A percentile compares a stretch with the other conserved stretches of the same genome.
Evolutionary conservation across 2,113 vertebrate genomes (phyloP).

Genomic region (Noctilio leporinus): DNA sequence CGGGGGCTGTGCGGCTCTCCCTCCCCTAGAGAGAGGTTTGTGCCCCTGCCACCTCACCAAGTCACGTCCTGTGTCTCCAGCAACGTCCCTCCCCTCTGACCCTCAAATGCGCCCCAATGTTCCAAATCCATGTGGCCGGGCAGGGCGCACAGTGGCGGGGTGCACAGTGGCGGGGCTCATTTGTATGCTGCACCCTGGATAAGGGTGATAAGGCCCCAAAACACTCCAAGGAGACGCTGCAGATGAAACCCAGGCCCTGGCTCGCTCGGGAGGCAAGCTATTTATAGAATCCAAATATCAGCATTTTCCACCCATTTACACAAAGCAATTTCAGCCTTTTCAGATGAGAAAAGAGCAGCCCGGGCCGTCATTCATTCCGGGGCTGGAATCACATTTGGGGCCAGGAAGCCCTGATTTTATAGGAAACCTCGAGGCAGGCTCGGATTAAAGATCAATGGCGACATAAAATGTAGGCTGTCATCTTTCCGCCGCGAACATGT

Average conservation of each 20-base stretch:
- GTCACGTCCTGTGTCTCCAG: conserved; percentile 50
- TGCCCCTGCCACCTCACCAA: not conserved
- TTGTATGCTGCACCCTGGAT: conserved; percentile 76
- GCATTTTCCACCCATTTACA: conserved; percentile 85
- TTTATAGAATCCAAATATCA: conserved; percentile 88
- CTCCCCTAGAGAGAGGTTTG: not conserved
- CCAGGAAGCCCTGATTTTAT: conserved; percentile 72
- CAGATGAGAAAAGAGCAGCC: conserved; percentile 74
- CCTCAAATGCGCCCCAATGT: conserved; percentile 59
- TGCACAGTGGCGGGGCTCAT: conserved; percentile 57
- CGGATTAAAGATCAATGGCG: conserved; percentile 77
- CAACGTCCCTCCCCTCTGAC: conserved; percentile 66
- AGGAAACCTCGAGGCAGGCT: conserved; percentile 74
- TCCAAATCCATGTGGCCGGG: conserved; percentile 58
- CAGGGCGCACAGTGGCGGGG: conserved; percentile 11
- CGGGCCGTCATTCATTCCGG: conserved; percentile 72
- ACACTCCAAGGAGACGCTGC: conserved; percentile 78
- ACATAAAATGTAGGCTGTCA: conserved; percentile 72
- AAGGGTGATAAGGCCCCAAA: conserved; percentile 79
- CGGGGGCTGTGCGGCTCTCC: not conserved
- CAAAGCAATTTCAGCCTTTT: conserved; percentile 83
- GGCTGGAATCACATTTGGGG: conserved; percentile 69
- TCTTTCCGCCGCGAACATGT: conserved; percentile 66
- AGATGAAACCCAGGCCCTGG: conserved; percentile 76
- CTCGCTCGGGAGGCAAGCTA: conserved; percentile 73